Conservation (phyloP, 2,797 vertebrate genomes). For the Scarus forsteni region DNA sequence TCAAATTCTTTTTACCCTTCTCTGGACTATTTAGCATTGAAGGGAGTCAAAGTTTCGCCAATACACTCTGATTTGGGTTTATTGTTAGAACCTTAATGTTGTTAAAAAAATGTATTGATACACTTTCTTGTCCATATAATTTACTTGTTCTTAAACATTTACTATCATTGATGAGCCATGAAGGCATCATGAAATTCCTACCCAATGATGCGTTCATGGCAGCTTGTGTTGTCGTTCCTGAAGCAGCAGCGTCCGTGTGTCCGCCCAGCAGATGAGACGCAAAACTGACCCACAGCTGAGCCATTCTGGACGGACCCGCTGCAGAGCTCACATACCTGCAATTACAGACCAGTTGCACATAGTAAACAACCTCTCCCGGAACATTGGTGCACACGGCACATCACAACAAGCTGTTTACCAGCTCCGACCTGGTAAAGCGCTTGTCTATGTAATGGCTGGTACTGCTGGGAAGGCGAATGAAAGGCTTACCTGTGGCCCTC, state of each 20-base stretch:
- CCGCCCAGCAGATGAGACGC: conserved; percentile 67
- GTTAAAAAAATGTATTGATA: too few relatives aligned
- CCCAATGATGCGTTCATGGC: conserved; percentile 79
- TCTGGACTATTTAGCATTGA: too few relatives aligned
- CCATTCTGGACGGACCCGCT: conserved; percentile 68
- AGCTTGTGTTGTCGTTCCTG: conserved; percentile 58
- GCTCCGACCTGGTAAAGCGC: neutral
- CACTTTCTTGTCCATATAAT: too few relatives aligned
- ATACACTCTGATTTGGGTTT: too few relatives aligned
- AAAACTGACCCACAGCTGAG: conserved; percentile 81
- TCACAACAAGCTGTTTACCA: conserved; percentile 16
- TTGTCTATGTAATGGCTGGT: neutral
- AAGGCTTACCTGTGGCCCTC: conserved; percentile 70
- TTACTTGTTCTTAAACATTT: too few relatives aligned
- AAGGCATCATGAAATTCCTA: conserved; percentile 52
- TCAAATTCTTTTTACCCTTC: too few relatives aligned
- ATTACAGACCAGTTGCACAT: neutral
- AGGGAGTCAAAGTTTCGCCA: too few relatives aligned
- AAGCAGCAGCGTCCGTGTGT: conserved; percentile 86
- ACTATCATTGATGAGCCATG: neutral
- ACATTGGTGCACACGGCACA: neutral
- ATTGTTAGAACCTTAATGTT: too few relatives aligned
- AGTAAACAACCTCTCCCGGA: neutral
- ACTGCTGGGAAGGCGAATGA: neutral
- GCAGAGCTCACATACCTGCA: conserved; percentile 85